These are phyloP conservation scores for Orthonevra nobilis DNA, from an alignment of 2,888 invertebrate genomes.

Conservation along the genomic window DNA sequence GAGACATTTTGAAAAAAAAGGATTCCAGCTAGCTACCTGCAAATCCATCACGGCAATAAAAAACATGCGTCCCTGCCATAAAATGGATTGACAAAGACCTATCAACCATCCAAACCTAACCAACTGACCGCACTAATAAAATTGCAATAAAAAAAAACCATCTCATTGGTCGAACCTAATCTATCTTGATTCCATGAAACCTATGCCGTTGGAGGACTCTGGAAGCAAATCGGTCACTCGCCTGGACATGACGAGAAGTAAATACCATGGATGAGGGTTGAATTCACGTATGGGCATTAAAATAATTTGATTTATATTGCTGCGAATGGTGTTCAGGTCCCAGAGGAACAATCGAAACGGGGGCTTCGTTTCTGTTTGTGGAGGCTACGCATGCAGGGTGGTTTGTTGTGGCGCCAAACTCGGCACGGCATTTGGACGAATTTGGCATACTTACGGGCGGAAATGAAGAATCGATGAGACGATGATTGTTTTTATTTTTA, in stretches of 20 bases:
- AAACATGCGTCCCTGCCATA: conserved; percentile 21
- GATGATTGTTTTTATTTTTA: no score
- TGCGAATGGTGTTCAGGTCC: conserved; percentile 8
- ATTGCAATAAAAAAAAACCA: conserved; percentile 10
- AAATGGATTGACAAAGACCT: conserved; percentile 22
- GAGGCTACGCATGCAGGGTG: not conserved
- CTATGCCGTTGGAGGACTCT: not conserved
- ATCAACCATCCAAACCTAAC: conserved; percentile 1
- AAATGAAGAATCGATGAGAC: conserved; percentile 8
- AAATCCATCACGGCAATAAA: conserved; percentile 28
- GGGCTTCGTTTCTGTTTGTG: not conserved
- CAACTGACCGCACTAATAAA: conserved; percentile 3
- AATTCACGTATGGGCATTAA: conserved; percentile 18
- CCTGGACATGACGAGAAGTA: not conserved
- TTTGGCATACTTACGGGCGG: conserved; percentile 5
- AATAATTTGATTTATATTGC: conserved; percentile 55
- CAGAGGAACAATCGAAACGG: conserved; percentile 9
- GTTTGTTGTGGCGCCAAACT: conserved; percentile 23
- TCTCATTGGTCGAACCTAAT: not conserved
- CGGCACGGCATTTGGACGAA: no score
- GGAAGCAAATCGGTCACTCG: not conserved
- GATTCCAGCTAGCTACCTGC: conserved; percentile 38
- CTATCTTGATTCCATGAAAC: conserved; percentile 2
- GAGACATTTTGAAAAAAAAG: conserved; percentile 15
- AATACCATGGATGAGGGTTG: not conserved